A percentile compares a stretch with the other conserved stretches of the same genome.
Conservation (phyloP, 2,797 vertebrate species). For the Melanotaenia nigrans region DNA sequence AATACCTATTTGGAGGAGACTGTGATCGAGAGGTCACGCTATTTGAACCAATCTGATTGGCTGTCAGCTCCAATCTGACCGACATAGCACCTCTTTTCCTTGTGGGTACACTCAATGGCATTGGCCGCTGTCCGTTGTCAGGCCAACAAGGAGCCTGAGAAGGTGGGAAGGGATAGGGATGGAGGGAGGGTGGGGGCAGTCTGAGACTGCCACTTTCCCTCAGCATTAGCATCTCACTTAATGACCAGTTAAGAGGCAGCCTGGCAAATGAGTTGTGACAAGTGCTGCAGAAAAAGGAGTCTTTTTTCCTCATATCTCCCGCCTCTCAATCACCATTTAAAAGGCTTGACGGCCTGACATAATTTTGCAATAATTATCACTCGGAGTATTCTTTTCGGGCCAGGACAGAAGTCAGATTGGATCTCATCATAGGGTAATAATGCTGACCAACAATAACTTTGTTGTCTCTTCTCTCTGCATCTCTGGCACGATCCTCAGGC, state of each 20-base stretch:
- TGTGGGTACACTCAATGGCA: conserved; percentile 87
- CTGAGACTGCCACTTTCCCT: conserved; percentile 97
- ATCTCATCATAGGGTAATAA: conserved; percentile 91
- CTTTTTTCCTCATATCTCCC: conserved; percentile 89
- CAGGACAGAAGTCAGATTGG: conserved; percentile 89
- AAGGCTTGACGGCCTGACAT: conserved; percentile 95
- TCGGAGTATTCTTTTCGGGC: conserved; percentile 89
- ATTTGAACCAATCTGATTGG: conserved; percentile 89
- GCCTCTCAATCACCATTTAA: conserved; percentile 92
- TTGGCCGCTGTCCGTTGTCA: conserved; percentile 83
- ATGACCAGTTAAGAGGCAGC: conserved; percentile 97
- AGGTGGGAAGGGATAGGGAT: conserved; percentile 82
- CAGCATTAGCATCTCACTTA: conserved; percentile 97
- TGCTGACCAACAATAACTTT: conserved; percentile 91
- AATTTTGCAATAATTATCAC: conserved; percentile 99
- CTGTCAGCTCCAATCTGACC: conserved; percentile 90
- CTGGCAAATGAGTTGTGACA: conserved; percentile 97
- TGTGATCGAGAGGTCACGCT: conserved; percentile 80
- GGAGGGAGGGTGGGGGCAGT: conserved; percentile 85
- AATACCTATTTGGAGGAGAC: conserved; percentile 83
- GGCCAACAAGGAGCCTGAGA: conserved; percentile 86
- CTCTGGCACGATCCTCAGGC: conserved; percentile 82
- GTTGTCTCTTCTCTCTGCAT: conserved; percentile 77
- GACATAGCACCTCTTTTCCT: conserved; percentile 82
- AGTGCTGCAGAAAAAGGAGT: conserved; percentile 91